Evolutionary conservation across 2,113 vertebrate genomes (phyloP).

Genomic region (Mirounga angustirostris): DNA sequence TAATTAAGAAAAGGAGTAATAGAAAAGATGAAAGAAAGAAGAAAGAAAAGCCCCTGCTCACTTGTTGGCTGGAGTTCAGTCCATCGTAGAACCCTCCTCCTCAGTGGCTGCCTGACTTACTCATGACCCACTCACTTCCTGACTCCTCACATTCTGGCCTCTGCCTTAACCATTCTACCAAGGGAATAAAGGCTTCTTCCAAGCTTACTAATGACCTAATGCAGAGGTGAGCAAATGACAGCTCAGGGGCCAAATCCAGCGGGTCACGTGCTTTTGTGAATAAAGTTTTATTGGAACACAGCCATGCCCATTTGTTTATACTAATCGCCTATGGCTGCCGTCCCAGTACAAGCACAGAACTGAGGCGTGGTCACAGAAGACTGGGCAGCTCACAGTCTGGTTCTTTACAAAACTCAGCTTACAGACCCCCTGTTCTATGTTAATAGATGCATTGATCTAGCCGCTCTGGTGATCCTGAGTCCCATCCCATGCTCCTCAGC

Average conservation of each 20-base stretch:
- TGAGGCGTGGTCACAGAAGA: neutral
- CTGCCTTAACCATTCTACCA: neutral
- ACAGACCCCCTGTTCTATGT: neutral
- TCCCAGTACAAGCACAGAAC: neutral
- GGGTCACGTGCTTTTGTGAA: neutral
- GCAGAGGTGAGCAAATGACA: neutral
- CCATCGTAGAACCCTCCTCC: neutral
- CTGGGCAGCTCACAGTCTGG: neutral
- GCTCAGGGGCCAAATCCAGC: neutral
- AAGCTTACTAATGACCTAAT: neutral
- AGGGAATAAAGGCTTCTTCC: neutral
- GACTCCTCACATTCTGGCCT: neutral
- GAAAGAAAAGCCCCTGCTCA: neutral
- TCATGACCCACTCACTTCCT: neutral
- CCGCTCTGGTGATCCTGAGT: no score
- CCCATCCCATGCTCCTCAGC: neutral
- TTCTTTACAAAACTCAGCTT: neutral
- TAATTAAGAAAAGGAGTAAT: conserved; percentile 6
- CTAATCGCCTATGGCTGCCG: neutral
- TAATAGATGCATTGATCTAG: neutral
- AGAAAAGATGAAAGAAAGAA: conserved; percentile 22
- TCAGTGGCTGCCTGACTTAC: neutral
- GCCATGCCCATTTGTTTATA: neutral
- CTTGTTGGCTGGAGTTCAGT: neutral
- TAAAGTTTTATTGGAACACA: neutral